phyloP scores from a whole-genome alignment of 2,888 invertebrate genomes.

The Frankliniella intonsa region DNA sequence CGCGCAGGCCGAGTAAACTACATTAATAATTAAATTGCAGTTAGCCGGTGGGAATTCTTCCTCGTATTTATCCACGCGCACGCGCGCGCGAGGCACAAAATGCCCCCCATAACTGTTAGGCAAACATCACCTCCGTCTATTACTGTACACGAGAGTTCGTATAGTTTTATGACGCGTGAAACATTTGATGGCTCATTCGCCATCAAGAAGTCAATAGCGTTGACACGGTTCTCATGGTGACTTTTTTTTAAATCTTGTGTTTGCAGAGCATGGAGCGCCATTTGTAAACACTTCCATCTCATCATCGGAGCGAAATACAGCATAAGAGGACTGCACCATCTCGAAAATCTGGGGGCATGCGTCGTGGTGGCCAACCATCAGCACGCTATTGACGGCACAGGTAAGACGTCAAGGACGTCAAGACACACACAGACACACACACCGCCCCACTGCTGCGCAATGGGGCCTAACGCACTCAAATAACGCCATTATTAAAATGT shows the following conservation, averaged over 20 bases:
- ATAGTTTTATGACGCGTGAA: constrained; percentile 19
- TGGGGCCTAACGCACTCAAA: too few relatives aligned
- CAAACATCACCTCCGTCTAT: too few relatives aligned
- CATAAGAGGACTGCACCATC: constrained; percentile 67
- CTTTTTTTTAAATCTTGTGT: constrained; percentile 27
- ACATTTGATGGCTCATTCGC: too few relatives aligned
- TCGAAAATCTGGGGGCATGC: constrained; percentile 71
- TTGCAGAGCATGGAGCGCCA: constrained; percentile 63
- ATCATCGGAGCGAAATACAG: constrained; percentile 77
- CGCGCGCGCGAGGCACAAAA: too few relatives aligned
- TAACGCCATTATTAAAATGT: not conserved
- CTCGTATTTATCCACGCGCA: too few relatives aligned
- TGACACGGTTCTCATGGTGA: not conserved
- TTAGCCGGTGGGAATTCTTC: too few relatives aligned
- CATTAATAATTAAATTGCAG: too few relatives aligned
- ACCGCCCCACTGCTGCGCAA: too few relatives aligned
- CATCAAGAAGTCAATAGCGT: not conserved
- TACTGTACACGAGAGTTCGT: not conserved
- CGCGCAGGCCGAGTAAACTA: too few relatives aligned
- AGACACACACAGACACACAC: too few relatives aligned
- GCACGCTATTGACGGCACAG: constrained; percentile 68
- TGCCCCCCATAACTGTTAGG: too few relatives aligned
- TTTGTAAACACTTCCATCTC: constrained; percentile 63
- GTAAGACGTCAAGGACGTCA: not conserved
- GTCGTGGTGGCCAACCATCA: constrained; percentile 89